phyloP scores from a whole-genome alignment of 2,888 invertebrate species.

The Pollenia angustigena region DNA sequence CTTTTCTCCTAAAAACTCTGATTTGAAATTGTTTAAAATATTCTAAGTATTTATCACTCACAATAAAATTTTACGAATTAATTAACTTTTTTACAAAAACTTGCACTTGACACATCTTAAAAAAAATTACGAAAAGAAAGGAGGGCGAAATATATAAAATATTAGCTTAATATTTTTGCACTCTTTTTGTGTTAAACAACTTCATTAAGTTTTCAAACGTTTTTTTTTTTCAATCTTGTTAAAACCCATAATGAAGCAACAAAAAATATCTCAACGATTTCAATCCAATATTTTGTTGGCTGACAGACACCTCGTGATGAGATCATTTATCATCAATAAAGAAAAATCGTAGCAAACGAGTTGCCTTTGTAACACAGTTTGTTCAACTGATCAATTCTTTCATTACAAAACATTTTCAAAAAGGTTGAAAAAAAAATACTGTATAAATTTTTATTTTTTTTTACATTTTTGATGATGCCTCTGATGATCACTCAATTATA shows the following conservation, averaged over 20 bases:
- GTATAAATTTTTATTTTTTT: not conserved
- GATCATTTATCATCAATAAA: constrained; percentile 81
- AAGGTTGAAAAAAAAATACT: not conserved
- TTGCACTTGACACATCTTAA: not conserved
- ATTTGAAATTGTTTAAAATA: no score
- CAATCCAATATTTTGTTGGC: constrained; percentile 60
- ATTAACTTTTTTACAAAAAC: not conserved
- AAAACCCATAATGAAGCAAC: constrained; percentile 20
- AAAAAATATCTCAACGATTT: constrained; percentile 75
- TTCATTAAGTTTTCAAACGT: constrained; percentile 58
- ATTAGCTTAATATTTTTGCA: constrained; percentile 46
- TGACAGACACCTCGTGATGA: constrained; percentile 82
- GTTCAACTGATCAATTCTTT: constrained; percentile 60
- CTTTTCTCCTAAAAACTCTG: no score
- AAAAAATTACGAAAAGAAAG: constrained; percentile 23
- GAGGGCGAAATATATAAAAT: constrained; percentile 19
- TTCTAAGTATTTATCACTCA: not conserved
- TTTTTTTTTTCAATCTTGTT: constrained; percentile 24
- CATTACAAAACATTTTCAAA: constrained; percentile 56
- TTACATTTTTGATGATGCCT: constrained; percentile 66
- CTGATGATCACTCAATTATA: constrained; percentile 71
- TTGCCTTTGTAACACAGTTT: constrained; percentile 78
- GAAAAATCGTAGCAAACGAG: constrained; percentile 79
- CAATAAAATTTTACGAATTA: not conserved
- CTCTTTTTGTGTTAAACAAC: constrained; percentile 49